These are phyloP conservation scores for Coranthus polyacanthus DNA, from an alignment of 2,797 vertebrate genomes.

Conservation along the genomic window DNA sequence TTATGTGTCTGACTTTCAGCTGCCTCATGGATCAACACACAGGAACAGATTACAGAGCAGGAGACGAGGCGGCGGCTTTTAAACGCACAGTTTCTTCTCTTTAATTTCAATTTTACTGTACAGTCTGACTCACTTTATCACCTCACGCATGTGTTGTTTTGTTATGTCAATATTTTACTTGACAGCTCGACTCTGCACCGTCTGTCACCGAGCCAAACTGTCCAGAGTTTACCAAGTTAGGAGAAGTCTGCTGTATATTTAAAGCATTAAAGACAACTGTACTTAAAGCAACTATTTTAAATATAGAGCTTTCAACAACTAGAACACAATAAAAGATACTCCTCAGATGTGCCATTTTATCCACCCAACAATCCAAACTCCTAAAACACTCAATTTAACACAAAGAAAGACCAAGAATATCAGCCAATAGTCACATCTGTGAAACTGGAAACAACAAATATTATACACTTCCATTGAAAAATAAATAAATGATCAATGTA, in stretches of 20 bases:
- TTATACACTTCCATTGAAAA: too few species aligned
- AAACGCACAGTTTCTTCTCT: slow-evolving; percentile 1
- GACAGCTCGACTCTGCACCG: slow-evolving; percentile 18
- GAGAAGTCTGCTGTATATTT: too few species aligned
- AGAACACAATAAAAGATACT: too few species aligned
- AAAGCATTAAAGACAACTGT: neutral
- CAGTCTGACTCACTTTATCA: neutral
- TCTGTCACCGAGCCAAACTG: slow-evolving; percentile 11
- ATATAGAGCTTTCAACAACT: too few species aligned
- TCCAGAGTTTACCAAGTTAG: neutral
- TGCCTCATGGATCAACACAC: slow-evolving; percentile 48
- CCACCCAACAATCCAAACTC: too few species aligned
- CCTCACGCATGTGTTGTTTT: neutral
- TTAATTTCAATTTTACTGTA: neutral
- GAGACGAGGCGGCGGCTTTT: neutral
- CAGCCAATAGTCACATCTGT: too few species aligned
- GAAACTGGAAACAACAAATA: too few species aligned
- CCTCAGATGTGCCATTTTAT: too few species aligned
- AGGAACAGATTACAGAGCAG: slow-evolving; percentile 42
- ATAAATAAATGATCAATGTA: too few species aligned
- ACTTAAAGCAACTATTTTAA: too few species aligned
- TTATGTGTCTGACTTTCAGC: slow-evolving; percentile 24
- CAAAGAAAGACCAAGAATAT: too few species aligned
- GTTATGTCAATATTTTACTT: slow-evolving; percentile 31
- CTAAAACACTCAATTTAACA: too few species aligned